Conservation (phyloP, 2,888 invertebrate genomes). For the Drosophila nigritarsus region DNA sequence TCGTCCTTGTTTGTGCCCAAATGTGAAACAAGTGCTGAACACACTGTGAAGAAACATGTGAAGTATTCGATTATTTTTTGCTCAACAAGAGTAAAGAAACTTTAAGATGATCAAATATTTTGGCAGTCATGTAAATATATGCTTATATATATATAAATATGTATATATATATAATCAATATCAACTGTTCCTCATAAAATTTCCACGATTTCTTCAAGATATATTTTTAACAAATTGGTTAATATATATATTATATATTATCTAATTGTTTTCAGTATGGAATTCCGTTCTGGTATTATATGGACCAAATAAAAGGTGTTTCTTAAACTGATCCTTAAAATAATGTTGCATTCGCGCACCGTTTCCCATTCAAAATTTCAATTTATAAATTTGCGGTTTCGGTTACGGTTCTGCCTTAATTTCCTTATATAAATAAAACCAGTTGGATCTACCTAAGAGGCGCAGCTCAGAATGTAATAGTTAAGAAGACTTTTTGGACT, state of each 20-base stretch:
- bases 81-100: background rate
- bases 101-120: background rate
- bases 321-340: too few species aligned
- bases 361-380: too few species aligned
- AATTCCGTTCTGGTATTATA: too few species aligned
- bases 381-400: background rate
- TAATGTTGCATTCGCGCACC: too few species aligned
- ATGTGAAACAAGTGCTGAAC: conserved; percentile 20
- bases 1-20: conserved; percentile 26
- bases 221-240: background rate
- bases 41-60: conserved; percentile 18
- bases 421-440: too few species aligned
- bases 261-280: too few species aligned
- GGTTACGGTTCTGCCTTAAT: background rate
- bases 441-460: background rate
- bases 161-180: background rate
- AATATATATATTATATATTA: background rate
- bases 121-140: background rate
- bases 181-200: background rate
- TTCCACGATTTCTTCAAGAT: background rate
- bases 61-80: conserved; percentile 7
- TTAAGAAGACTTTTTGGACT: background rate
- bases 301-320: too few species aligned
- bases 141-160: too few species aligned
- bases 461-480: background rate